Evolutionary conservation across 2,888 invertebrate species (phyloP), one percentile per base, ranked within the genome.

Genomic region (Cosmopolites sordidus): DNA sequence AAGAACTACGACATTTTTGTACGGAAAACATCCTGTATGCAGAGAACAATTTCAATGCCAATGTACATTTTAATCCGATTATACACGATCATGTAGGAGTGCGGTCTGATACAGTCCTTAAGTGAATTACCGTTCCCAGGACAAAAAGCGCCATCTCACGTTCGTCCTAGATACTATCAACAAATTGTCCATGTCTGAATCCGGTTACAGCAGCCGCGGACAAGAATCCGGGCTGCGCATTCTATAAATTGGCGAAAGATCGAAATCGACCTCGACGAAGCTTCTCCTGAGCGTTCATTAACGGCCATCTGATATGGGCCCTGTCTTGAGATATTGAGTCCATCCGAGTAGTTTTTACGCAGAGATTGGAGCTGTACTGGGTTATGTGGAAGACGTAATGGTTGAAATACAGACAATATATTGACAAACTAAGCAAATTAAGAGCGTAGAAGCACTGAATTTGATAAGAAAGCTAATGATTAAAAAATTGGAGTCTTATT

Each of bases 291-390:
- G 33, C 33, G 33, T 59, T 58, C 64, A 65, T 65, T 64, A 68
- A 72, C 72, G 69, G 69, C 72, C 68, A 73, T 73, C 70, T 66
- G 70, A 71, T 70, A 70, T 59, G 60, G 33, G 33, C 38, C 17
- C 18, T 29, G 45, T 56, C 38, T 51, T 49, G 56, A 60, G 65
- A 62, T 65, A 64, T 64, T 63, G 61, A 61, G 61, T 58, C 62
- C 56, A 59, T 60, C 54, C 51, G 46, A 17, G 18, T 43, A 3
- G n/a, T 33, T 33, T 33, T 33, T 33, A 22, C 22, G 4, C 8
- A 22, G 4, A 22, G 22, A 22, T 5, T 5, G 22, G 8, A 22
- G 4, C 8, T 22, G 22, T 8, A 5, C 22, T 22, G 22, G 8
- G 22, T 8, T 22, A 22, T 22, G 22, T 22, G 22, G 22, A 5